Evolutionary conservation across 2,888 invertebrate species (phyloP), one percentile per base, ranked within the genome.

Genomic region (Tachina lurida): DNA sequence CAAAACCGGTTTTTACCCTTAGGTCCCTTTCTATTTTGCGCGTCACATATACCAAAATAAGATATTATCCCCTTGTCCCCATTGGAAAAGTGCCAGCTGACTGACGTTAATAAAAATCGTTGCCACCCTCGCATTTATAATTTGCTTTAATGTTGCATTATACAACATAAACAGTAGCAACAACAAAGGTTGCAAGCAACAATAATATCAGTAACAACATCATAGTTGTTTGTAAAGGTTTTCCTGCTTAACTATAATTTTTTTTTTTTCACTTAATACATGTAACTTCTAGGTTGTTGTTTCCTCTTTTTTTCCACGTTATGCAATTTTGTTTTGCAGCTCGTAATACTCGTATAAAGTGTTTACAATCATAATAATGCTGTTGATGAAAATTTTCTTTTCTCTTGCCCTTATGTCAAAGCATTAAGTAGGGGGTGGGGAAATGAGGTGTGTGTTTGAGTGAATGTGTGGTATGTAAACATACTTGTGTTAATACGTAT

Each of bases 291-390:
- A 80, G 19, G 17, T 31, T 65, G 17, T 47, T 73, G 60, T 52
- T 54, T 39, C 10, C 31, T 7, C 31, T 7, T 31, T 31, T 60
- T 41, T 45, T 41, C 47, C 47, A n/a, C 10, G 56, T 47, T 67
- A 68, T 70, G 62, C 63, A 65, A 52, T 65, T 62, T 43, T 54
- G 7, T 45, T 68, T 39, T 63, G 45, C 60, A 60, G 47, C 22
- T 68, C 47, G 47, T 68, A 65, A 78, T 70, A n/a, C n/a, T n/a
- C n/a, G n/a, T n/a, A 39, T 78, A 63, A 86, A 79, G 82, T 86
- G 86, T 86, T 83, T 86, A 68, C 83, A 86, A 79, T 82, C 82
- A 78, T 82, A 79, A 82, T 79, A 78, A 85, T 82, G 85, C 60
- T 85, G 85, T 63, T 65, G 52, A 74, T 81, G 52, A 22, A 74